A percentile compares a stretch with the other conserved stretches of the same genome.
These are phyloP conservation scores for Pseudorectes ferrugineus DNA, from an alignment of 2,113 vertebrate genomes.

Conservation along the genomic window DNA sequence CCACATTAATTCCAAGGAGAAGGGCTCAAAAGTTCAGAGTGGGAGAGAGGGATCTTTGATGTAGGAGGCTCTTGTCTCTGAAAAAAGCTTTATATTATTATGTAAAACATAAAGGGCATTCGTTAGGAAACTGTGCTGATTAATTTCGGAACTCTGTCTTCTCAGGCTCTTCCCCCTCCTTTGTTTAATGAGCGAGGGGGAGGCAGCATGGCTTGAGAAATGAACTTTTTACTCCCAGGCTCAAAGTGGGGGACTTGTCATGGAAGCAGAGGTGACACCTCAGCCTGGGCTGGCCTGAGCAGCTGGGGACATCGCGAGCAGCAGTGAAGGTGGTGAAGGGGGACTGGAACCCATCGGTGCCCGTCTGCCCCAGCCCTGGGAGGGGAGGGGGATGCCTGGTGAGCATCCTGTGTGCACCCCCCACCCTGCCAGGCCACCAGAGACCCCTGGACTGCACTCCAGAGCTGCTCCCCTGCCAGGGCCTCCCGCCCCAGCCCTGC, in stretches of 20 bases:
- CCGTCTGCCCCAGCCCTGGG: neutral
- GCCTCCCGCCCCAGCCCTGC: neutral
- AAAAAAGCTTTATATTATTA: neutral
- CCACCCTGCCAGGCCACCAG: neutral
- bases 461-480: neutral
- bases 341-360: fast-evolving
- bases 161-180: neutral
- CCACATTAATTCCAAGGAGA: constrained; percentile 1
- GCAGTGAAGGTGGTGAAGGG: neutral
- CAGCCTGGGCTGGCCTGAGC: fast-evolving
- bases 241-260: fast-evolving
- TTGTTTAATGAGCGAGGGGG: neutral
- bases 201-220: neutral
- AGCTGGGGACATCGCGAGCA: fast-evolving
- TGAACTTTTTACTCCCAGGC: neutral
- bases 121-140: neutral
- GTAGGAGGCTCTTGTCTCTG: neutral
- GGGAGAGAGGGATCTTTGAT: neutral
- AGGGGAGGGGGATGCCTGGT: neutral
- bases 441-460: neutral
- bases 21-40: neutral
- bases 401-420: neutral
- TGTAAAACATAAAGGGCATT: constrained; percentile 40
- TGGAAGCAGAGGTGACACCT: neutral
- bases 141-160: neutral